phyloP scores from a whole-genome alignment of 2,888 invertebrate species.

The Aspidiotus rigidus region DNA sequence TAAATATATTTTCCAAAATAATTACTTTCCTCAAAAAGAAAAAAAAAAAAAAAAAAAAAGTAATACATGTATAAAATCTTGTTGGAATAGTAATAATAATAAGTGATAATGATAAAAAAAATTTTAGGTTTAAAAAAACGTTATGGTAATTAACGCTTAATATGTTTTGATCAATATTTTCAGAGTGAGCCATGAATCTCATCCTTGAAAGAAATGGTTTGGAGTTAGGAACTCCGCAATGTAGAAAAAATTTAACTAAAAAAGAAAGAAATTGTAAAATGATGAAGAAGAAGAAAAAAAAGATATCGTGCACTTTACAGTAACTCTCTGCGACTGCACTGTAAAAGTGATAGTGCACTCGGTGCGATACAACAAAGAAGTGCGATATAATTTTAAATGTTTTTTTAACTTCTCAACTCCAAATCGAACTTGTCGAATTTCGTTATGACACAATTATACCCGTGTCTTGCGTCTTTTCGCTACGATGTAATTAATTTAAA shows the following conservation, averaged over 20 bases:
- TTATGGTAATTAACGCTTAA: no score
- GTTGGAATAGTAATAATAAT: not conserved
- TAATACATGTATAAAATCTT: not conserved
- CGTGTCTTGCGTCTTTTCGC: conserved; percentile 5
- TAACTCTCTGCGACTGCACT: not conserved
- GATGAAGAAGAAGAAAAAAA: not conserved
- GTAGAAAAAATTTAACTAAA: not conserved
- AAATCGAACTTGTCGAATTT: not conserved
- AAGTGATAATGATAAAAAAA: not conserved
- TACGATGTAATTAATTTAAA: conserved; percentile 88
- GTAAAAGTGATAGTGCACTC: not conserved
- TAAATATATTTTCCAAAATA: not conserved
- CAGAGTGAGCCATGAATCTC: not conserved
- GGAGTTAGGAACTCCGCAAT: not conserved
- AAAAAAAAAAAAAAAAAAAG: conserved; percentile 19
- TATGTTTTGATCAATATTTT: no score
- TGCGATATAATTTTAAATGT: no score
- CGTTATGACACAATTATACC: not conserved
- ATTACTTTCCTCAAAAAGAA: conserved; percentile 20
- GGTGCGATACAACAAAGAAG: not conserved
- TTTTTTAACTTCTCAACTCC: not conserved
- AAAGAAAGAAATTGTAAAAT: conserved; percentile 1
- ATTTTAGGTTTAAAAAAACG: not conserved
- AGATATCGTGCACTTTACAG: not conserved
- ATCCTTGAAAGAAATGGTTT: not conserved